phyloP scores from a whole-genome alignment of 53 echinoderm and acorn worm genomes.

The Actinopyga echinites region DNA sequence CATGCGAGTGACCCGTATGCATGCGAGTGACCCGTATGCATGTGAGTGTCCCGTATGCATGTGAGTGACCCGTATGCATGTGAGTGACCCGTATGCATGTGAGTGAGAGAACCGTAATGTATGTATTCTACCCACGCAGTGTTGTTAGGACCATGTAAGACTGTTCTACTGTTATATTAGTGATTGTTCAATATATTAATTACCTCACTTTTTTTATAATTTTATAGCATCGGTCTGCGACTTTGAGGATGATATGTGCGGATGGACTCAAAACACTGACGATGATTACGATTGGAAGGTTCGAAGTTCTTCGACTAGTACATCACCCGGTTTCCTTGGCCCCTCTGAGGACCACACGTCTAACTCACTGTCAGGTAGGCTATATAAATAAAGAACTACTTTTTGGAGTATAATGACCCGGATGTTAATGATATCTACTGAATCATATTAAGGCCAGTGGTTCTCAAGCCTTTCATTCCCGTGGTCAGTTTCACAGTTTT shows the following conservation, averaged over 20 bases:
- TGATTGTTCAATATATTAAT: too few species aligned
- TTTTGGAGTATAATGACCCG: too few species aligned
- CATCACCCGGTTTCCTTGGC: conserved; percentile 54
- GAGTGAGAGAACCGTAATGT: not conserved
- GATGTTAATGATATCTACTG: too few species aligned
- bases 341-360: conserved; percentile 66
- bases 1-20: too few species aligned
- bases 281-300: conserved; percentile 73
- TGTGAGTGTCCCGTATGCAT: too few species aligned
- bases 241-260: conserved; percentile 66
- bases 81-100: too few species aligned
- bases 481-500: too few species aligned
- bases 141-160: not conserved
- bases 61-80: too few species aligned
- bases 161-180: too few species aligned
- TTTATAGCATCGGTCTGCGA: conserved; percentile 53
- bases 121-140: not conserved
- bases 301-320: conserved; percentile 25
- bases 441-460: too few species aligned
- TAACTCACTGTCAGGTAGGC: conserved; percentile 35
- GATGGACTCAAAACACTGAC: conserved; percentile 59
- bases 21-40: too few species aligned
- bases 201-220: not conserved
- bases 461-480: too few species aligned
- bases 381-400: not conserved